Evolutionary conservation across 1,140 invertebrate genomes (phyloP), one percentile per base, ranked within the genome.

Genomic region (Condylostylus longicornis): DNA sequence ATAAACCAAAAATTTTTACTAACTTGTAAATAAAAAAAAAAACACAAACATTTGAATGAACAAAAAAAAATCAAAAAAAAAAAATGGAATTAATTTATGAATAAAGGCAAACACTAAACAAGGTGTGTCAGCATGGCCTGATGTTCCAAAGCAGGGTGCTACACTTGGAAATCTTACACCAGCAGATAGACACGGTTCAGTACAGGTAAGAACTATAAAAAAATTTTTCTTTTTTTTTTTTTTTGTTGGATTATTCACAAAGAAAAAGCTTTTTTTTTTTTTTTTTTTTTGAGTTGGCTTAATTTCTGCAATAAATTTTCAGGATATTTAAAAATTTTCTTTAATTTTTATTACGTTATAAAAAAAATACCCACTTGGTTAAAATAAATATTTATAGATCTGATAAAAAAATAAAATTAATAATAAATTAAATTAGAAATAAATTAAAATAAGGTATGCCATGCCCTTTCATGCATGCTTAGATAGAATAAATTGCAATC

Each of bases 111-210:
- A 61, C 51, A 55, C 57, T 51, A 60, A 60, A 54, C 42, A 55
- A 53, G 58, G 54, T 50, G 58, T 61, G 48, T 64, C 63, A 53
- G 66, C 63, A 45, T 69, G 67, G 66, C 65, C 66, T 43, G 66
- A 69, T 56, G 60, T 66, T 44, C 66, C 66, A 29, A 68, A 68
- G 47, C 64, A 55, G 22, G 53, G 58, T 44, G 58, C 57, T 35
- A 61, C 58, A 35, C 45, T 78, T 48, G 73, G 78, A 49, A 76
- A 78, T 64, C 74, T 91, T 54, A 89, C 85, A 46, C 84, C 87
- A 50, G 86, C 86, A 55, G 86, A 90, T 70, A 77, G 87, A 64
- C 86, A 90, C 66, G 88, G 88, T 63, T 89, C 84, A 58, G 85
- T 89, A 51, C 85, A 90, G 83, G 83, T 89, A 72, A 72, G 69